Base-by-base conservation (phyloP, 1,140 invertebrate species). In the Caenorhabditis remanei region DNA sequence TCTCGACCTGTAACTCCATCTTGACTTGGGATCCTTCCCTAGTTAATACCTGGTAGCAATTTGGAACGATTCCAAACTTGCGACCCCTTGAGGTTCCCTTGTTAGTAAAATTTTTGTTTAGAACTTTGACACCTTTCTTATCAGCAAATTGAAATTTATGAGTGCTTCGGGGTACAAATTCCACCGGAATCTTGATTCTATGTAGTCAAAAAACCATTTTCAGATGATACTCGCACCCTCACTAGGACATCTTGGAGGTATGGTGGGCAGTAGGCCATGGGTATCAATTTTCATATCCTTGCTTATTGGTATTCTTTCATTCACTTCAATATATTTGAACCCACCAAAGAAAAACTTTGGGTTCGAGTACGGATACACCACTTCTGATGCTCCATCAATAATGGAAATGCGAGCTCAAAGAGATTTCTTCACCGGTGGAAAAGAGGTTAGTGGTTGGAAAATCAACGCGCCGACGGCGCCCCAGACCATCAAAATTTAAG, bases 161-260 rank as follows among this genome's bases (percentile, higher is more conserved):
- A 13, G 56, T 19, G 14, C 0, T 40, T 14, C 8, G n/a, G n/a
- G 19, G n/a, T 1, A 21, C 3, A 19, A 58, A 63, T 63, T 32
- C 61, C 63, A 2, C 65, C 13, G 5, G 9, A 24, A 21, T 43
- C 6, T 71, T 43, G 5, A 41, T 16, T 2, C 9, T 6, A 7
- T n/a, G n/a, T 32, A 32, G 19, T 11, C 8, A n/a, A 71, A 46
- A 11, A 32, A 13, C 0, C 43, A 19, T 46, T 79, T 79, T 50
- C 71, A 79, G 71, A 79, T 79, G 71, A 79, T 79, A 21, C 46
- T 79, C 19, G 71, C 46, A 32, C 71, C 71, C n/a, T 79, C 71
- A 24, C 41, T 79, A 24, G 71, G 71, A 14, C 71, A 79, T 53
- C 71, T 79, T 14, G 71, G 71, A 79, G 53, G 71, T 24, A 79